Evolutionary conservation across 2,888 invertebrate species (phyloP), one percentile per base, ranked within the genome.

Genomic region (Calameuta idolon): DNA sequence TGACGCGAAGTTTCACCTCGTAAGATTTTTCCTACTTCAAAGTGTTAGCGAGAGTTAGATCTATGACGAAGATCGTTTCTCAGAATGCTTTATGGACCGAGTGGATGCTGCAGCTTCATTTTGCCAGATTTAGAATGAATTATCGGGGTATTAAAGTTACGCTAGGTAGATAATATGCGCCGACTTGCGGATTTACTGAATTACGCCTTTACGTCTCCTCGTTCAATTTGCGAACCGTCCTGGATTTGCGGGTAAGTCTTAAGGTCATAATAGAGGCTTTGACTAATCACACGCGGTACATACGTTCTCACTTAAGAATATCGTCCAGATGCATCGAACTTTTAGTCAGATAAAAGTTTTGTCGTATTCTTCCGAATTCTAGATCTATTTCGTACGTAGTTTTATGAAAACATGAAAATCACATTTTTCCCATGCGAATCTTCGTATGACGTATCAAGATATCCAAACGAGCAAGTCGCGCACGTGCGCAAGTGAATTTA

Each of bases 71-170:
- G 80, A 77, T 73, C 81, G 81, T 84, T 88, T 87, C 87, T 86
- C 83, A 76, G 84, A 87, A 86, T 82, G 82, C 80, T 85, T 84
- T 85, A 80, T 80, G 80, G 82, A 76, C 78, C 71, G 81, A 76
- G 79, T 75, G 74, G 76, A 80, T 76, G 79, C 69, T 79, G 83
- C 75, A 78, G 83, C 81, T 85, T 87, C 84, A 83, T 86, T 86
- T 86, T 81, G 84, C 85, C 82, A 85, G 84, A 87, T 87, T 88
- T 87, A 86, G 84, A 88, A 88, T 88, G 88, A 88, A 87, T 88
- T 88, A 88, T 86, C 85, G 87, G 79, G 84, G 83, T 84, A 86
- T 87, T 85, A 87, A 85, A 80, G 82, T 80, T 76, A 69, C 78
- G 69, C 80, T 34, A 73, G 77, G 76, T 69, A 77, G 76, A 82